Evolutionary conservation across 1,140 invertebrate species (phyloP).

Genomic region (Drosophila nigromelanica): DNA sequence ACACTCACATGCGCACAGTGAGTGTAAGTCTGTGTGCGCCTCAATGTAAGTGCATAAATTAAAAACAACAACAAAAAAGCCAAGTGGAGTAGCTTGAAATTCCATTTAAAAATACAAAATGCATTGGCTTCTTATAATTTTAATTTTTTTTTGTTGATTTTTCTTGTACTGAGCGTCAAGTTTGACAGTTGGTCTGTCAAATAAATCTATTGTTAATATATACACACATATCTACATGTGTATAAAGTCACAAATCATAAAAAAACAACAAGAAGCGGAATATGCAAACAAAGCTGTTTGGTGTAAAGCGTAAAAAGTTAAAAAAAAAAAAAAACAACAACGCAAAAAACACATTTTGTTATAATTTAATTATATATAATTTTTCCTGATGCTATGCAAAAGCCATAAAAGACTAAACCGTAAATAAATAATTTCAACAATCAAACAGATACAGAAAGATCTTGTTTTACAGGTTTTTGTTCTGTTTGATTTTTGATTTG

Average conservation of each 20-base stretch:
- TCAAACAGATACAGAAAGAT: conserved; percentile 39
- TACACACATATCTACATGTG: conserved; percentile 8
- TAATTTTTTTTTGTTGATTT: conserved; percentile 40
- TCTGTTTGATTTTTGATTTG: conserved; percentile 50
- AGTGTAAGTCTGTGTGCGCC: conserved; percentile 17
- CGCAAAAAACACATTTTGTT: conserved; percentile 37
- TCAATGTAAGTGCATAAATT: conserved; percentile 60
- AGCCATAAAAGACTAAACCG: conserved; percentile 33
- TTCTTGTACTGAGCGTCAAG: conserved; percentile 23
- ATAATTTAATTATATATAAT: conserved; percentile 54
- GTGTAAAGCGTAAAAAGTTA: conserved; percentile 7
- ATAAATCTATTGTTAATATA: conserved; percentile 34
- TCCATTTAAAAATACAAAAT: conserved; percentile 47
- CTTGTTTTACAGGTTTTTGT: conserved; percentile 69
- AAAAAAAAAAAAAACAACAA: conserved; percentile 20
- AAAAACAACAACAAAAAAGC: conserved; percentile 45
- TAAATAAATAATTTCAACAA: conserved; percentile 49
- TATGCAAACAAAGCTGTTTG: conserved; percentile 73
- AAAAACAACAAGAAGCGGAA: conserved; percentile 19
- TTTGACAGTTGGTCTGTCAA: conserved; percentile 64
- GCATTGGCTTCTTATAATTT: conserved; percentile 45
- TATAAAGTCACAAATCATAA: conserved; percentile 22
- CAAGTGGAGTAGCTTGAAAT: conserved; percentile 55
- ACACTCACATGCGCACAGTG: conserved; percentile 5
- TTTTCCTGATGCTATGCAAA: conserved; percentile 32